Evolutionary conservation across 1,140 invertebrate genomes (phyloP), one percentile per base, ranked within the genome.

Genomic region (Akabosia matsudoensis): DNA sequence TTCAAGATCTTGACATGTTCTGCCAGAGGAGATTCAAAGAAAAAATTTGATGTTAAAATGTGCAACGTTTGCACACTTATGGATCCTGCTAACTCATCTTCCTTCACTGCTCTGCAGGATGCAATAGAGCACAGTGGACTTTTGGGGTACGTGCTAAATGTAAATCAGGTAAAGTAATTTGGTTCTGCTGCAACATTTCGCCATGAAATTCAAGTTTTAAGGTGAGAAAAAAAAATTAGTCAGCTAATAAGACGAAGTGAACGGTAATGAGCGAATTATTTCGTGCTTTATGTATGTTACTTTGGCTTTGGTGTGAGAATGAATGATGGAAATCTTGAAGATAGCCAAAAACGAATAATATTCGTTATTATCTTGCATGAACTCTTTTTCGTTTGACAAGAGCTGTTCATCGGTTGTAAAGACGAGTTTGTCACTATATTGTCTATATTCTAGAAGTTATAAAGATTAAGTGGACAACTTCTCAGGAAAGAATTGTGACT

Each of bases 291-390:
- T 56, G 54, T n/a, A n/a, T n/a, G n/a, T n/a, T n/a, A 56, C n/a
- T 56, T 56, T 24, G n/a, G n/a, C n/a, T 56, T 56, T 56, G 24
- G 10, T 56, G 22, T 56, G 24, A 16, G 54, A 45, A 56, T 56
- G 54, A 56, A 56, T 56, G 54, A 56, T 56, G 54, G 54, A n/a
- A 56, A 22, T 22, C 54, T 22, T 56, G 22, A 56, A 56, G 54
- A 56, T 56, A 56, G 54, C 54, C 61, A 30, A 67, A 67, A 67
- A 45, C n/a, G n/a, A n/a, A 4, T 14, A 13, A 61, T 61, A 67
- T 31, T 30, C 30, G 30, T 30, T 7, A n/a, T 67, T 67, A 28
- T 30, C 3, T 3, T 28, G 28, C 26, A 67, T 67, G 1, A 31
- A 67, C 24, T 4, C 28, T 56, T 13, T 24, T 31, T 30, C 31